Conservation (phyloP, 2,888 invertebrate genomes). For the Andrena bucephala region DNA sequence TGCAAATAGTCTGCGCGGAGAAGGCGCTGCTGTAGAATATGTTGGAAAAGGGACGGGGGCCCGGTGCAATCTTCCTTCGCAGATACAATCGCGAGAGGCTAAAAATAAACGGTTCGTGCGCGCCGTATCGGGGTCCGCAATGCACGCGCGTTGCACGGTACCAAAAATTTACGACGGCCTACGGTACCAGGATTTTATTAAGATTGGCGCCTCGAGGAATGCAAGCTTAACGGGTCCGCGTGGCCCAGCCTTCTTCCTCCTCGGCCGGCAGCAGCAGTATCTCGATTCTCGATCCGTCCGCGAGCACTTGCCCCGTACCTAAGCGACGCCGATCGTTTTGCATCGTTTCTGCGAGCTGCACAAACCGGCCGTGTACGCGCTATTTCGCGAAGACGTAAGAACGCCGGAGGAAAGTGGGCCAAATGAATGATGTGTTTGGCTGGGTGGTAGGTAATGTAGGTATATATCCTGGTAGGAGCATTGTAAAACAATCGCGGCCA, state of each 20-base stretch:
- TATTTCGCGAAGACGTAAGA: background rate
- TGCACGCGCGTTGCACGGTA: conserved; percentile 25
- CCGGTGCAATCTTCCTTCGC: conserved; percentile 28
- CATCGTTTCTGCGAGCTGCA: background rate
- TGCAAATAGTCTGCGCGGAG: conserved; percentile 5
- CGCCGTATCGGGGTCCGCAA: background rate
- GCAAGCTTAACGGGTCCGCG: conserved; percentile 66
- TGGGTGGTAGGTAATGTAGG: background rate
- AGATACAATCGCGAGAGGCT: conserved; percentile 33
- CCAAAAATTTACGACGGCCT: conserved; percentile 60
- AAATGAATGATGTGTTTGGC: background rate
- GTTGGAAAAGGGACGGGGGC: conserved; percentile 20
- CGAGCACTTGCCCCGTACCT: conserved; percentile 21
- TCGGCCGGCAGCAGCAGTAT: conserved; percentile 14
- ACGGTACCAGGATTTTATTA: conserved; percentile 66
- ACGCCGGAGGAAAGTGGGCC: background rate
- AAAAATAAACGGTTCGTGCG: conserved; percentile 47
- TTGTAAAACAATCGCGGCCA: background rate
- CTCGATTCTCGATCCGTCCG: conserved; percentile 31
- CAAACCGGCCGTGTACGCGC: background rate
- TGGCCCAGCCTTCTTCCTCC: conserved; percentile 40
- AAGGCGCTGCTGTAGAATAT: background rate
- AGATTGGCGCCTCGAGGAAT: conserved; percentile 64
- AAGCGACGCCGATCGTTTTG: conserved; percentile 4
- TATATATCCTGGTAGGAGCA: background rate